Evolutionary conservation across 2,888 invertebrate genomes (phyloP).

Genomic region (Baccha elongata): DNA sequence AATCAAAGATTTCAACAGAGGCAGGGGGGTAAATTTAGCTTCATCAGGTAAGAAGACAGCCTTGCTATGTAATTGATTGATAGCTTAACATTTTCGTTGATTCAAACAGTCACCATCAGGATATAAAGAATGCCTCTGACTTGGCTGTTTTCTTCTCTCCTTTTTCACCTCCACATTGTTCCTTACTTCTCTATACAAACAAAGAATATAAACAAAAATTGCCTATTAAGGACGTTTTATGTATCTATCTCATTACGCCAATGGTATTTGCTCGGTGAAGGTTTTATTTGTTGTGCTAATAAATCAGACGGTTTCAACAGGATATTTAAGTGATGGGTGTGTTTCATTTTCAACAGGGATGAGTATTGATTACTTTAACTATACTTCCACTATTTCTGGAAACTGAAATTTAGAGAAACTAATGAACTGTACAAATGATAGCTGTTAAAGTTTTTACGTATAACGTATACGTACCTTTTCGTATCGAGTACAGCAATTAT

Average conservation of each 20-base stretch:
- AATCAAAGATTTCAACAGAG: no score
- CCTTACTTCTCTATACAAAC: background rate
- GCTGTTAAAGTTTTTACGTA: slow-evolving; percentile 18
- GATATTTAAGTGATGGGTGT: slow-evolving; percentile 18
- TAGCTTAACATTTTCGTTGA: slow-evolving; percentile 1
- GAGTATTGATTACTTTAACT: background rate
- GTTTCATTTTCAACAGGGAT: background rate
- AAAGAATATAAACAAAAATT: background rate
- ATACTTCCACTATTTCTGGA: background rate
- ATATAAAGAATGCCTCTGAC: slow-evolving; percentile 1
- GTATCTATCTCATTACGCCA: slow-evolving; percentile 23
- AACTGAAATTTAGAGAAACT: slow-evolving; percentile 24
- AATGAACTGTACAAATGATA: slow-evolving; percentile 37
- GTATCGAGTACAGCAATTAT: slow-evolving; percentile 16
- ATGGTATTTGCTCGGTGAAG: slow-evolving; percentile 19
- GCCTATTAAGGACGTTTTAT: slow-evolving; percentile 23
- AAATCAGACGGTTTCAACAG: slow-evolving; percentile 40
- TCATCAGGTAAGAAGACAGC: slow-evolving; percentile 24
- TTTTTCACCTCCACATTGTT: background rate
- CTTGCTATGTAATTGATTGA: slow-evolving; percentile 48
- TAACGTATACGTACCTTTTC: slow-evolving; percentile 20
- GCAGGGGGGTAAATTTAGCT: background rate
- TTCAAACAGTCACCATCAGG: background rate
- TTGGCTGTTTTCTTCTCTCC: background rate
- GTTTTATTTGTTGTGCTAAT: slow-evolving; percentile 50